Base-by-base conservation (phyloP, 2,113 vertebrate species). In the Nothocercus julius region DNA sequence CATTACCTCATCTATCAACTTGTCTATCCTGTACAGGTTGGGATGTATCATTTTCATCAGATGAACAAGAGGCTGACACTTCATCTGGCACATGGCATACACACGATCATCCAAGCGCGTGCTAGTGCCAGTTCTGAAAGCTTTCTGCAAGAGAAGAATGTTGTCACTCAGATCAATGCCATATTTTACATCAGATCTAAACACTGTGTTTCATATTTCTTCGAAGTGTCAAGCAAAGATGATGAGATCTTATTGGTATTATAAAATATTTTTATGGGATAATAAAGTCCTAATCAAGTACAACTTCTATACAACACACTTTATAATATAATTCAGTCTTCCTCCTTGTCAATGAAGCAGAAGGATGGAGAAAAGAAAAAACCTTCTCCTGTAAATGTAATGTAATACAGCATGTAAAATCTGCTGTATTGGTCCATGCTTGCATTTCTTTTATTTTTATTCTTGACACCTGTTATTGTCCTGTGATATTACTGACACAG, bases 41-140 rank as follows among this genome's bases (percentile, higher is more conserved):
- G 99, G 99, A 91, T 99, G 98, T 90, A 99, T 98, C 97, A 99
- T 98, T 40, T 98, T 98, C 98, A 99, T 99, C 61, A 99, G 97
- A 88, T 99, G 98, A 96, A 98, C 97, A 59, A 99, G 98, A 10
- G 99, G 99, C 96, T 99, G 99, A 89, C 98, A 98, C 98, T 99
- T 99, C 80, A 99, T 99, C 97, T 99, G 98, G 47, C 99, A 99
- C 99, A 99, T 99, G 58, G 99, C 98, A 68, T 98, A 99, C 7
- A 99, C 98, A 0, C 99, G 98, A 91, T 99, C 99, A 87, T 99
- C 99, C 97, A 99, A 97, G 47, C 99, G 98, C 3, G 99, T 99
- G 92, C 99, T 99, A 10, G 97, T 99, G 44, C 99, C 99, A 0
- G 98, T 99, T 92, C 99, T 98, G 92, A 99, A 98, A 1, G 99